Conservation (phyloP, 2,797 vertebrate species). For the Gambelia wislizenii region DNA sequence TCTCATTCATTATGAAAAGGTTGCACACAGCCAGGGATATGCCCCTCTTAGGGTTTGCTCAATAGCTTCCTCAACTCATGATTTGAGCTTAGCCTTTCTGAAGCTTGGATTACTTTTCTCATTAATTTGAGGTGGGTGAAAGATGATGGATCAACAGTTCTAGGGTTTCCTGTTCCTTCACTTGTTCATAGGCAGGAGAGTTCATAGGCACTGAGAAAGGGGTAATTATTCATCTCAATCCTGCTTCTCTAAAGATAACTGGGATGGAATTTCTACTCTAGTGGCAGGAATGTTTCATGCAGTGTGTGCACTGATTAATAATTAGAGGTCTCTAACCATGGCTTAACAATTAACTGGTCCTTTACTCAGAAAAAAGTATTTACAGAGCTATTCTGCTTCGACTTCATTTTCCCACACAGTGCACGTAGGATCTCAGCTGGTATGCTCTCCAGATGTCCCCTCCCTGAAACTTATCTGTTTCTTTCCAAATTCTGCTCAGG, state of each 20-base stretch:
- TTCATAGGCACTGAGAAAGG: constrained; percentile 13
- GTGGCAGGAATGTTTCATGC: constrained; percentile 19
- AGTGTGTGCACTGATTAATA: constrained; percentile 37
- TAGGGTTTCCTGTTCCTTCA: background rate
- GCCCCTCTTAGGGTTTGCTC: background rate
- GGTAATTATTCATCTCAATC: constrained; percentile 30
- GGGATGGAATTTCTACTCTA: background rate
- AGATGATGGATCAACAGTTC: background rate
- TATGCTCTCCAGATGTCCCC: background rate
- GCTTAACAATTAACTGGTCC: constrained; percentile 37
- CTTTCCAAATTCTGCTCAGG: background rate
- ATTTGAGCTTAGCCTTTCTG: background rate
- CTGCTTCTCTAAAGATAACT: constrained; percentile 41
- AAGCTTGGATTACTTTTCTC: constrained; percentile 30
- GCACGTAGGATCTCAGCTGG: background rate
- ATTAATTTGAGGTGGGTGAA: constrained; percentile 41
- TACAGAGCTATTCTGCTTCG: constrained; percentile 21
- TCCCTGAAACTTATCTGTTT: background rate
- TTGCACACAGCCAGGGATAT: background rate
- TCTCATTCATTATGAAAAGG: background rate
- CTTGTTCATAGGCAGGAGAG: constrained; percentile 11
- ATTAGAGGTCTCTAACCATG: constrained; percentile 29
- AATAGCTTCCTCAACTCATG: background rate
- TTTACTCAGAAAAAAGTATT: constrained; percentile 30
- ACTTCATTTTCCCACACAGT: background rate